Evolutionary conservation across 2,888 invertebrate species (phyloP).

Genomic region (Patella depressa): DNA sequence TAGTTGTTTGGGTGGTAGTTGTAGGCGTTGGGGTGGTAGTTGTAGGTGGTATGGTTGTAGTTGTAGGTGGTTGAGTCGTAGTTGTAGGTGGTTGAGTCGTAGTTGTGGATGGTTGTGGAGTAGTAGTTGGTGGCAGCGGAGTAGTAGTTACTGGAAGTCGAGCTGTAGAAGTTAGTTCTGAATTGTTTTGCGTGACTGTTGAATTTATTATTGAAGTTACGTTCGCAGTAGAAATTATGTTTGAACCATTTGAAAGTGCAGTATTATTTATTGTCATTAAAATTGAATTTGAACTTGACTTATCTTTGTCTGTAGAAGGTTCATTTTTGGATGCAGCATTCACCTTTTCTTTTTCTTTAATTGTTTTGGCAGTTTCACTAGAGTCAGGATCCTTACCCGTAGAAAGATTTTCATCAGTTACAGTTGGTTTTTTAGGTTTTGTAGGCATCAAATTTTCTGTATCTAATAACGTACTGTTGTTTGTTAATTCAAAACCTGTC

Average conservation of each 20-base stretch:
- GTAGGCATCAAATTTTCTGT: not conserved
- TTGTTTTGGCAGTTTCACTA: too few species aligned
- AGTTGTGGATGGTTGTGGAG: conserved; percentile 23
- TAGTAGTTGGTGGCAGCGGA: conserved; percentile 14
- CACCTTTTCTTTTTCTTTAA: not conserved
- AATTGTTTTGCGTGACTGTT: not conserved
- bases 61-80: conserved; percentile 21
- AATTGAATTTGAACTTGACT: not conserved
- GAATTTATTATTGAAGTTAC: not conserved
- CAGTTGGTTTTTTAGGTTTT: not conserved
- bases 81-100: conserved; percentile 24
- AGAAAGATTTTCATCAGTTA: not conserved
- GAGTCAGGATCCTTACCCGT: not conserved
- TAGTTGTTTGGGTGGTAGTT: conserved; percentile 23
- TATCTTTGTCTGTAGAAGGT: not conserved
- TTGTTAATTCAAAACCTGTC: too few species aligned
- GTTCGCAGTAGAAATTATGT: not conserved
- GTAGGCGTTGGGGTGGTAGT: conserved; percentile 25
- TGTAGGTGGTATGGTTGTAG: conserved; percentile 23
- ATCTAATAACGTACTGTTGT: too few species aligned
- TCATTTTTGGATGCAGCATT: not conserved
- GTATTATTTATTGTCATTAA: conserved; percentile 18
- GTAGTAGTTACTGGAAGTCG: not conserved
- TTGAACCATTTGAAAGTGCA: not conserved
- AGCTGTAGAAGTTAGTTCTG: not conserved